phyloP scores from a whole-genome alignment of 2,797 vertebrate genomes.

The Karalla daura region DNA sequence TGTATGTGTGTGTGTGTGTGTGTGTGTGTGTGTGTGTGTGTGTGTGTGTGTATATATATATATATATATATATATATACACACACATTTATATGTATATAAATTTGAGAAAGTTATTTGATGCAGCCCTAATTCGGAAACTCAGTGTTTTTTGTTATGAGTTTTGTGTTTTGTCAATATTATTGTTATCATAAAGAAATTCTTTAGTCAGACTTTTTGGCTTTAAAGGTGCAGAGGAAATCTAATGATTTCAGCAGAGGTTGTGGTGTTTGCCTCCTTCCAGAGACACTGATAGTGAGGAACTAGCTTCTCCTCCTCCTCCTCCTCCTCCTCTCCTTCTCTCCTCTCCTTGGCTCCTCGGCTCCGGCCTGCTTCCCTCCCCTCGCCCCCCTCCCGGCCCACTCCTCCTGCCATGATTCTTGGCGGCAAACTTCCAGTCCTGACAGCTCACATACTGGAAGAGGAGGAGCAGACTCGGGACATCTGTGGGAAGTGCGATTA shows the following conservation, averaged over 20 bases:
- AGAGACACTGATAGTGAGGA: slow-evolving; percentile 3
- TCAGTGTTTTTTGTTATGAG: not conserved
- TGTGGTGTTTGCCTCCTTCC: not conserved
- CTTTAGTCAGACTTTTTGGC: not conserved
- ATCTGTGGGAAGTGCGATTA: slow-evolving; percentile 75
- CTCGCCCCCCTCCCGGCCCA: not conserved
- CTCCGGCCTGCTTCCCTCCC: not conserved
- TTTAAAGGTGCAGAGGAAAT: not conserved
- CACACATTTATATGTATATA: no score
- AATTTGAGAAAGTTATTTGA: no score
- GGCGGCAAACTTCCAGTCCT: slow-evolving; percentile 46
- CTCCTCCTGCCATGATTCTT: slow-evolving; percentile 33
- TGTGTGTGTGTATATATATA: no score
- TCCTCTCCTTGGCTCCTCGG: no score
- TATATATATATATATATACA: no score
- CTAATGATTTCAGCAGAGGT: not conserved
- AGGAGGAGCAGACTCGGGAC: slow-evolving; percentile 56
- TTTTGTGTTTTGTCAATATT: slow-evolving; percentile 12
- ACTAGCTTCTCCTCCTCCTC: no score
- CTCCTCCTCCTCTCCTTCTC: slow-evolving; percentile 14
- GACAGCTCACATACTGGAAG: slow-evolving; percentile 59
- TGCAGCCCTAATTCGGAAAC: no score
- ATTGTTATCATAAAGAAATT: not conserved
- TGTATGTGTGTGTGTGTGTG: no score
- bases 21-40: no score